Percentiles rank a stretch among this genome's conserved stretches.
These are phyloP conservation scores for Zaprionus obscuricornis DNA, from an alignment of 2,888 invertebrate genomes.

Conservation along the genomic window DNA sequence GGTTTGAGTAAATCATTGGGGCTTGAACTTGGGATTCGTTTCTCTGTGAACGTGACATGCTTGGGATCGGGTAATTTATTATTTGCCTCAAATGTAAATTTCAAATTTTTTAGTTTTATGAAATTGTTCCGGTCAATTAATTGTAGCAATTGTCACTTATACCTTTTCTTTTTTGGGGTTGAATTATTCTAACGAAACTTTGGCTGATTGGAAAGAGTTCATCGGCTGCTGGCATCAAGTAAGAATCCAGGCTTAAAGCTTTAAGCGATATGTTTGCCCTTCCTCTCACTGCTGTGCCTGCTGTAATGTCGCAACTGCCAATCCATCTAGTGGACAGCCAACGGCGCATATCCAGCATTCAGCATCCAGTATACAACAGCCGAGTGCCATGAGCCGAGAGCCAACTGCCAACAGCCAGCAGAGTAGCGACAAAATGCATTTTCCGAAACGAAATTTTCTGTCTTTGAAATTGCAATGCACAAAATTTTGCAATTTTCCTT, in stretches of 20 bases:
- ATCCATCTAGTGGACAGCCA: conserved; percentile 47
- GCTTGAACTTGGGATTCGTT: conserved; percentile 28
- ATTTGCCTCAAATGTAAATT: conserved; percentile 50
- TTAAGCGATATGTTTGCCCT: conserved; percentile 24
- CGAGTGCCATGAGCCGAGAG: no score
- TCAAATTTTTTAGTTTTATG: conserved; percentile 73
- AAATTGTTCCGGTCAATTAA: conserved; percentile 82
- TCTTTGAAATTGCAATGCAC: conserved; percentile 73
- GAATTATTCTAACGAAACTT: conserved; percentile 1
- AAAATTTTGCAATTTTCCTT: conserved; percentile 51
- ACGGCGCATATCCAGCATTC: conserved; percentile 19
- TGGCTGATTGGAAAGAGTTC: conserved; percentile 19
- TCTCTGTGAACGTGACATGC: conserved; percentile 64
- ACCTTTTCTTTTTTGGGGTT: not conserved
- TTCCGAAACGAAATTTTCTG: conserved; percentile 66
- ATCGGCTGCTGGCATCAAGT: not conserved
- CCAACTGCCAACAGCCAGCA: conserved; percentile 13
- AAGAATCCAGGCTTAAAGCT: conserved; percentile 50
- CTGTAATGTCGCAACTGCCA: conserved; percentile 51
- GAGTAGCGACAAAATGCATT: conserved; percentile 58
- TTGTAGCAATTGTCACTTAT: conserved; percentile 68
- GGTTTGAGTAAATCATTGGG: not conserved
- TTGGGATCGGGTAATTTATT: conserved; percentile 77
- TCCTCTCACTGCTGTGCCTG: not conserved
- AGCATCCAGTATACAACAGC: conserved; percentile 8